phyloP scores from a whole-genome alignment of 2,888 invertebrate genomes.

The Heteropelma amictum region DNA sequence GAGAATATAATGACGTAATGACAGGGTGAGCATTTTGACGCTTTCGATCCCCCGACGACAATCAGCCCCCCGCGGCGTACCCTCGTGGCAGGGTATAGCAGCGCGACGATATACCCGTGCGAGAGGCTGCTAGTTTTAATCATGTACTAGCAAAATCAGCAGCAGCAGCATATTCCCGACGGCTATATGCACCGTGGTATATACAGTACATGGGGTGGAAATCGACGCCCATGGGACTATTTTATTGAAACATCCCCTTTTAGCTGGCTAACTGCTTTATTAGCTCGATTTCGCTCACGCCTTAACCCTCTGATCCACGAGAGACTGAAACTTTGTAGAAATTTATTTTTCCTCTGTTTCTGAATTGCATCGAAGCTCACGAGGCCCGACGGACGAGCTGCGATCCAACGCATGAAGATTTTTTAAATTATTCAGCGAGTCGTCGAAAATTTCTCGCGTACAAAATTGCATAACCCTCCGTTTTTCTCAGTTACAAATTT shows the following conservation, averaged over 20 bases:
- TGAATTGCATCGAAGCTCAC: too few relatives aligned
- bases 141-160: slow-evolving; percentile 65
- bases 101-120: slow-evolving; percentile 61
- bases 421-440: not conserved
- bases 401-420: not conserved
- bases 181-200: not conserved
- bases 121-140: slow-evolving; percentile 74
- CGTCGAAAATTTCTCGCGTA: too few relatives aligned
- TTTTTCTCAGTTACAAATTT: too few relatives aligned
- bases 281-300: slow-evolving; percentile 56
- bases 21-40: slow-evolving; percentile 42
- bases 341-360: not conserved
- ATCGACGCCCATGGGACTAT: slow-evolving; percentile 68
- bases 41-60: slow-evolving; percentile 65
- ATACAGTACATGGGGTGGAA: slow-evolving; percentile 59
- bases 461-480: too few relatives aligned
- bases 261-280: slow-evolving; percentile 68
- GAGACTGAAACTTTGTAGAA: slow-evolving; percentile 22
- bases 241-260: slow-evolving; percentile 69
- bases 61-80: slow-evolving; percentile 75
- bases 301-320: slow-evolving; percentile 30
- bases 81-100: slow-evolving; percentile 58
- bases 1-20: slow-evolving; percentile 37
- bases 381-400: not conserved
- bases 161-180: slow-evolving; percentile 19